These are phyloP conservation scores for Leptopilina myrica DNA, from an alignment of 2,888 invertebrate genomes.

Conservation along the genomic window DNA sequence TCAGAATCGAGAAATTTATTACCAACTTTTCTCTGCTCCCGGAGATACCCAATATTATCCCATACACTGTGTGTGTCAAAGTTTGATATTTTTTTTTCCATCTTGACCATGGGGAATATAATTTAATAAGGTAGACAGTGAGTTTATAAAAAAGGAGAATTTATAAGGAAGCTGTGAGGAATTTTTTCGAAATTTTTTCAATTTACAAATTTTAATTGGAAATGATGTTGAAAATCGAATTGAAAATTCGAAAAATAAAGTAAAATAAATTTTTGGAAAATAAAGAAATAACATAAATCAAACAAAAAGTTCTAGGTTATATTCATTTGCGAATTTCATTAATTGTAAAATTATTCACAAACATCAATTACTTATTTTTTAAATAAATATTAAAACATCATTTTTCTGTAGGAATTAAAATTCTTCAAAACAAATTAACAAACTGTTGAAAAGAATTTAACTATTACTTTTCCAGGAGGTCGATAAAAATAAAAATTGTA, in stretches of 20 bases:
- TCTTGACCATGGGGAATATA: neutral
- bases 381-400: too few relatives aligned
- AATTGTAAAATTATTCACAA: too few relatives aligned
- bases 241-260: neutral
- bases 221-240: constrained; percentile 3
- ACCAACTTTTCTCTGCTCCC: constrained; percentile 38
- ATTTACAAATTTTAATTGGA: neutral
- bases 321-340: too few relatives aligned
- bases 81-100: neutral
- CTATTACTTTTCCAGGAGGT: too few relatives aligned
- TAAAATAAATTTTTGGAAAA: too few relatives aligned
- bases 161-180: constrained; percentile 23
- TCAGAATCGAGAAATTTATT: constrained; percentile 30
- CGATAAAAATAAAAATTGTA: too few relatives aligned
- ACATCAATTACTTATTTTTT: too few relatives aligned
- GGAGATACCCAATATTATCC: constrained; percentile 37
- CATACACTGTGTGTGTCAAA: neutral
- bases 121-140: constrained; percentile 25
- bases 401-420: too few relatives aligned
- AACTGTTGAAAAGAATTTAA: too few relatives aligned
- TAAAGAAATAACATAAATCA: too few relatives aligned
- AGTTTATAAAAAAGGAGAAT: constrained; percentile 32
- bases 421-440: too few relatives aligned
- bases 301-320: too few relatives aligned
- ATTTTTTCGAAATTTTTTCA: neutral